Base-by-base conservation (phyloP, 2,797 vertebrate genomes). In the Rhinogobio ventralis region DNA sequence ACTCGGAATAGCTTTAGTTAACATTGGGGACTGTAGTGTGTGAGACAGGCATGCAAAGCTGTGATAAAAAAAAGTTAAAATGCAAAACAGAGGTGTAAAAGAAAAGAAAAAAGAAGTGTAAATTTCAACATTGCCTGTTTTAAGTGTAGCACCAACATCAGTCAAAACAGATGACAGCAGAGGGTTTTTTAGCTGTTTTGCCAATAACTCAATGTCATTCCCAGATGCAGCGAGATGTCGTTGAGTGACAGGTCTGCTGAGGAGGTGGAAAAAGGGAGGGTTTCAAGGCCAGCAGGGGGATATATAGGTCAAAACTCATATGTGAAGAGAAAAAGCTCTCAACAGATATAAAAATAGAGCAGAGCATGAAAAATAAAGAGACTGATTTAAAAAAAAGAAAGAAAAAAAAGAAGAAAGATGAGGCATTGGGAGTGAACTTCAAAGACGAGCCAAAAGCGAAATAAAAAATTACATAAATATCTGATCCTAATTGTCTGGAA, bases 321-420 rank as follows among this genome's bases (percentile, higher is more conserved):
- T 87, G 83, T 69, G 82, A 62, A 53, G 68, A 49, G 20, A 84
- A 13, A 88, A 84, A 84, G 86, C 64, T 89, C 55, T 83, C 81
- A 75, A 79, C 66, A 62, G 7, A 75, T 72, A 80, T 53, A 83
- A 87, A 92, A 91, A 92, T 90, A 92, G 89, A 87, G 83, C 78
- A 23, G 13, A 55, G 17, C 84, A 91, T 90, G 84, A 91, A 91
- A 92, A 90, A 91, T 91, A 86, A 85, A 92, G 75, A 83, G 86
- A 85, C 19, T 13, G 46, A 79, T 53, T 85, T 67, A 64, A 36
- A 10, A 69, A 28, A 30, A 64, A 45, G 9, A 9, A 64, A n/a
- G n/a, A 64, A 36, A 10, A 69, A 28, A 30, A 64, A 45, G 9
- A 9, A 64, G 3, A 67, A 67, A 57, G 69, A 74, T 73, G 42